Evolutionary conservation across 2,113 vertebrate genomes (phyloP), one percentile per base, ranked within the genome.

Genomic region (Picathartes gymnocephalus): DNA sequence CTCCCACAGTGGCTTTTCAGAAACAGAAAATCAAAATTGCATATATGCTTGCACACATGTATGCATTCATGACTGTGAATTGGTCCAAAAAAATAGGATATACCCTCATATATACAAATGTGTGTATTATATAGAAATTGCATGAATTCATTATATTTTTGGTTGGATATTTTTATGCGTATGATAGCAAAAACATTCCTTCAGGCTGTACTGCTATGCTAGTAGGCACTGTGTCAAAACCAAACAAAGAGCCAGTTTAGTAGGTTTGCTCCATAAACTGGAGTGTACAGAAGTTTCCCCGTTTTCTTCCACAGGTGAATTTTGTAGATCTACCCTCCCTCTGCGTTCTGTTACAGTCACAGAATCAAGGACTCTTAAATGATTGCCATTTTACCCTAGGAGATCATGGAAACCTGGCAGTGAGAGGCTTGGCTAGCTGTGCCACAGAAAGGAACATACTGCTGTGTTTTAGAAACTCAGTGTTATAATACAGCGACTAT

Each of bases 131-230:
- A n/a, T 64, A 90, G 74, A 93, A 90, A 90, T 64, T 81, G 53
- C 56, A 92, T 51, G 35, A 51, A 78, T 83, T 92, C 71, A 58
- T 94, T 94, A 66, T 94, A 58, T 62, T 95, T 95, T 88, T 86
- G 54, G 39, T 95, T 95, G 72, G 71, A 88, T 78, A 60, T 74
- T 95, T 95, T 94, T 78, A 93, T 71, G 71, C 68, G 56, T 66
- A 58, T 90, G 95, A 95, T 86, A 96, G 94, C 65, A 92, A 96
- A 96, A 96, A 95, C 94, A 93, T 97, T 95, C 93, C 94, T 95
- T 61, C 80, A 90, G 79, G 86, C 47, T 81, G 51, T 66, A 74
- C 64, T 33, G 73, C 87, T 95, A 70, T 72, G 74, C 50, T 94
- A 53, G 90, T 23, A 92, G 92, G 92, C 92, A 96, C 90, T 37